phyloP scores from a whole-genome alignment of 2,888 invertebrate species.

The Lithophane ornitopus region DNA sequence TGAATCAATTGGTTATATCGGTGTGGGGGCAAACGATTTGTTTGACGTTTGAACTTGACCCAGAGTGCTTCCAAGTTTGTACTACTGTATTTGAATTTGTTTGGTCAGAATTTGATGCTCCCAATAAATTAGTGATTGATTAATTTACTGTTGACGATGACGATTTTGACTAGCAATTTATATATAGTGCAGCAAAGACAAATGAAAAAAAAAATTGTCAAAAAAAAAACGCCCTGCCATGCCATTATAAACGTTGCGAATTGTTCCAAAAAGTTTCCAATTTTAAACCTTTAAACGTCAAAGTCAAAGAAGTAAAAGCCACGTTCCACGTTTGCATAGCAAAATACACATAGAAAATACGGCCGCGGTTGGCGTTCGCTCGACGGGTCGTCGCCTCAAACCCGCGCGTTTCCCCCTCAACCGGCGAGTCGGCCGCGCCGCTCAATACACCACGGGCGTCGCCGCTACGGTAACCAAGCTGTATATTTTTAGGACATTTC shows the following conservation, averaged over 20 bases:
- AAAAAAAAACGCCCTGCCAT: background rate
- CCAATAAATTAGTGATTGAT: background rate
- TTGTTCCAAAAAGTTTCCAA: background rate
- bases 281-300: constrained; percentile 15
- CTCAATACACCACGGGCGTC: constrained; percentile 68
- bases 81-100: constrained; percentile 1
- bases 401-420: constrained; percentile 64
- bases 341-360: constrained; percentile 31
- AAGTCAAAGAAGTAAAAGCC: constrained; percentile 3
- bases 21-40: constrained; percentile 30
- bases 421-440: constrained; percentile 61
- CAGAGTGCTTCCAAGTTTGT: constrained; percentile 1
- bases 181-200: background rate
- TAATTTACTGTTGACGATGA: background rate
- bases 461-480: constrained; percentile 65
- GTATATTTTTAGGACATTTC: constrained; percentile 14
- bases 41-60: constrained; percentile 52
- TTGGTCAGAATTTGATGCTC: background rate
- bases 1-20: constrained; percentile 47
- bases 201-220: background rate
- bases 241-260: background rate
- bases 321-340: constrained; percentile 9
- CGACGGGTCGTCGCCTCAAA: constrained; percentile 37
- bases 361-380: constrained; percentile 53
- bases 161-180: background rate